Evolutionary conservation across 2,113 vertebrate species (phyloP), one percentile per base, ranked within the genome.

Genomic region (Callospermophilus lateralis): DNA sequence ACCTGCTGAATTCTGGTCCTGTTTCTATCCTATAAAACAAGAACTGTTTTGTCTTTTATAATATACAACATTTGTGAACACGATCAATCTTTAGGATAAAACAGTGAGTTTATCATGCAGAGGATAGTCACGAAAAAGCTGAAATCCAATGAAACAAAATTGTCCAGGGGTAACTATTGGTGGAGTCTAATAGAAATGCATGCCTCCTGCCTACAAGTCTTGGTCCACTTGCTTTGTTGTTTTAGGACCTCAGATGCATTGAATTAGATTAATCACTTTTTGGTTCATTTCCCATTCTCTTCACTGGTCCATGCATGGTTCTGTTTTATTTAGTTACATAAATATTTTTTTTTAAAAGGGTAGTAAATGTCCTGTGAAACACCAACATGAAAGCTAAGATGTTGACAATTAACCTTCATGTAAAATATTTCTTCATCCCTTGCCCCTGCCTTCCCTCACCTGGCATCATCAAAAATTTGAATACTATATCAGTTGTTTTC

Each of bases 321-420:
- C 34, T 53, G 20, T 73, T 97, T 93, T 89, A 89, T 72, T 94
- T 89, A 68, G 74, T 94, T 76, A 63, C 11, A 72, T 17, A 53
- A 13, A 90, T 67, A 92, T 90, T 91, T 83, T 45, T 83, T 45
- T 89, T 90, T 80, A 58, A 89, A 77, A 70, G 4, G 32, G 1
- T 39, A 84, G 13, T 63, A 48, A 16, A 17, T 84, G 15, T 48
- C 72, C 28, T 8, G 0, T 34, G 26, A 80, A 37, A 93, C 83
- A 68, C 72, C 24, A 81, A 37, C 84, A 68, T 32, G 73, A 83
- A 79, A 87, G 24, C 74, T 86, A 45, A 81, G 17, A 45, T 10
- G 13, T 3, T 65, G 30, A 89, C 45, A 78, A 67, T 61, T 80
- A 73, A 70, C 30, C 34, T 80, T 94, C 53, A 7, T 30, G 26